Evolutionary conservation across 2,888 invertebrate genomes (phyloP).

Genomic region (Luffia ferchaultella): DNA sequence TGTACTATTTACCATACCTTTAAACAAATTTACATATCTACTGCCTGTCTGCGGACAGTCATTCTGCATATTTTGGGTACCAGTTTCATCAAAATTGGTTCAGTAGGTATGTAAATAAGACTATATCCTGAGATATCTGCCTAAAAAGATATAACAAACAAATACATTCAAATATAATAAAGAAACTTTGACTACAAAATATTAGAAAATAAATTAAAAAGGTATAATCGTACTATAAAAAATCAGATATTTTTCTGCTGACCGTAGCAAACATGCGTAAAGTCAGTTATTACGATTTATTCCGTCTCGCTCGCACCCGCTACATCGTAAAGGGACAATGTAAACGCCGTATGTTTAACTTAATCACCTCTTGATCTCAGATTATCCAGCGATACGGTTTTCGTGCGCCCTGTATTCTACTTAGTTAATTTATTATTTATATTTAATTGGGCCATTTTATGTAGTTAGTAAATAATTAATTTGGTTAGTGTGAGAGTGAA

Average conservation of each 20-base stretch:
- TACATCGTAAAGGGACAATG: not conserved
- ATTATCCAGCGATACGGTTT: too few relatives aligned
- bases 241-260: not conserved
- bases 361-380: not conserved
- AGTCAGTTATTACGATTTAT: not conserved
- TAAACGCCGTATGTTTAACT: not conserved
- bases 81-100: too few relatives aligned
- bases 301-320: not conserved
- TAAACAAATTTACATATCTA: too few relatives aligned
- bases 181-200: not conserved
- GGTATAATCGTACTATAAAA: not conserved
- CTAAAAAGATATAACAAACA: not conserved
- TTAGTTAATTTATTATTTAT: not conserved
- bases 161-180: not conserved
- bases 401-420: not conserved
- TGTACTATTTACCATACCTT: too few relatives aligned
- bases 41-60: too few relatives aligned
- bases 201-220: not conserved
- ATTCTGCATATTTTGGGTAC: too few relatives aligned
- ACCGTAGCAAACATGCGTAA: not conserved
- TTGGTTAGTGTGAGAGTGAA: not conserved
- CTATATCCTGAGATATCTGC: not conserved
- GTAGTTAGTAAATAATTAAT: not conserved
- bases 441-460: not conserved
- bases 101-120: too few relatives aligned